Evolutionary conservation across 2,888 invertebrate species (phyloP).

Genomic region (Torymus aiolomorphi): DNA sequence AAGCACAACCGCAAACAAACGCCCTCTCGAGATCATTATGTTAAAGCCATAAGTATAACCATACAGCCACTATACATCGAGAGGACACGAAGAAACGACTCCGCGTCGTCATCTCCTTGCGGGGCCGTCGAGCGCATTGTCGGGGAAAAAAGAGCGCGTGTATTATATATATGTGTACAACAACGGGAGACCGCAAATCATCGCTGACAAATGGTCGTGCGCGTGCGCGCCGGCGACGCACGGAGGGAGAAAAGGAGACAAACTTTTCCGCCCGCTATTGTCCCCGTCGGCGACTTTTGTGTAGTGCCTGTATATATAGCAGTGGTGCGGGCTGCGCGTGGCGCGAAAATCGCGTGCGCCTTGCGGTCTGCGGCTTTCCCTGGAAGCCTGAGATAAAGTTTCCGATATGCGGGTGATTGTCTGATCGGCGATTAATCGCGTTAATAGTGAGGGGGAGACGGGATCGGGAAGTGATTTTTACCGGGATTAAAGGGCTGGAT

Average conservation of each 20-base stretch:
- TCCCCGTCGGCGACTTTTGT: conserved; percentile 39
- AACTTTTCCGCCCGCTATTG: conserved; percentile 46
- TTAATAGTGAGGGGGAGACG: too few relatives aligned
- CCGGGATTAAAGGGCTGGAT: too few relatives aligned
- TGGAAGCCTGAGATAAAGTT: too few relatives aligned
- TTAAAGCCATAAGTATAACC: too few relatives aligned
- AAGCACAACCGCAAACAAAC: too few relatives aligned
- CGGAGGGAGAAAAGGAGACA: background rate
- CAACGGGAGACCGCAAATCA: conserved; percentile 61
- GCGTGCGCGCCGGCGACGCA: background rate
- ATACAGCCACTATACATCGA: too few relatives aligned
- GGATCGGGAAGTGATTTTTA: too few relatives aligned
- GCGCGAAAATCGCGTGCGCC: conserved; percentile 1
- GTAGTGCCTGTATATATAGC: conserved; percentile 4
- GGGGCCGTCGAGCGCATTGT: background rate
- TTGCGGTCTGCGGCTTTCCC: conserved; percentile 43
- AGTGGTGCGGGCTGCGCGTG: background rate
- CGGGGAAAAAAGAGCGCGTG: background rate
- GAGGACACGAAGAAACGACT: too few relatives aligned
- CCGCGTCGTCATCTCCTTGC: too few relatives aligned
- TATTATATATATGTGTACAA: background rate
- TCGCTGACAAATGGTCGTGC: conserved; percentile 62
- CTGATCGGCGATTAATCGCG: too few relatives aligned
- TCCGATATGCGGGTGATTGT: too few relatives aligned
- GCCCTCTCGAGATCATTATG: too few relatives aligned